Evolutionary conservation across 2,797 vertebrate genomes (phyloP), one percentile per base, ranked within the genome.

Genomic region (Vireo griseus): DNA sequence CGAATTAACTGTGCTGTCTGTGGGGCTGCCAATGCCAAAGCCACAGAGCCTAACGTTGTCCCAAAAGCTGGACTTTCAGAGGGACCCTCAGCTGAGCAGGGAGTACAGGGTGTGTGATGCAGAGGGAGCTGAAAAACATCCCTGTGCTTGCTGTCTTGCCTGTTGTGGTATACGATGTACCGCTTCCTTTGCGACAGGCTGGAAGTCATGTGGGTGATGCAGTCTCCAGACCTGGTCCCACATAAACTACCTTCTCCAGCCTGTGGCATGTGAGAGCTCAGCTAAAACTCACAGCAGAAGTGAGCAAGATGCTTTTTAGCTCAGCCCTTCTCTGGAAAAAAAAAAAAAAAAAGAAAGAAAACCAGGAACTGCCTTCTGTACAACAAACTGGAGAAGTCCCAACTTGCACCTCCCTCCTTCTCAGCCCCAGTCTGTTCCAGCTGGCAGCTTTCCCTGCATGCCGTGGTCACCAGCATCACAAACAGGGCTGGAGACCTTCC

Each of bases 11-110:
- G 1, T 5, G 4, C 50, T 75, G 50, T 29, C 72, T 65, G 45
- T 0, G 0, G 33, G 61, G 44, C 35, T 1, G 3, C 6, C 48
- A 66, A 14, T 11, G 44, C 24, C 3, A 1, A 16, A 72, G 61
- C 39, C 44, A 17, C 44, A 26, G 52, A 69, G 55, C 39, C 44
- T 13, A 9, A 42, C 13, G 21, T n/a, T 5, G 1, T 73, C 35
- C 24, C 13, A 10, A 20, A 35, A 15, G 12, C 58, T 25, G 45
- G 75, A 40, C 39, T 82, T 68, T 29, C 51, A 29, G 47, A 65
- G 14, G 25, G 31, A 42, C 28, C 22, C 42, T 55, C 22, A 14
- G 37, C 58, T 18, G 22, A 72, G 31, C 1, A 4, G 35, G 13
- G 40, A 58, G 11, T 29, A 12, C 2, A 3, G 39, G n/a, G 13